Evolutionary conservation across 2,888 invertebrate species (phyloP).

Genomic region (Ecdyonurus torrentis): DNA sequence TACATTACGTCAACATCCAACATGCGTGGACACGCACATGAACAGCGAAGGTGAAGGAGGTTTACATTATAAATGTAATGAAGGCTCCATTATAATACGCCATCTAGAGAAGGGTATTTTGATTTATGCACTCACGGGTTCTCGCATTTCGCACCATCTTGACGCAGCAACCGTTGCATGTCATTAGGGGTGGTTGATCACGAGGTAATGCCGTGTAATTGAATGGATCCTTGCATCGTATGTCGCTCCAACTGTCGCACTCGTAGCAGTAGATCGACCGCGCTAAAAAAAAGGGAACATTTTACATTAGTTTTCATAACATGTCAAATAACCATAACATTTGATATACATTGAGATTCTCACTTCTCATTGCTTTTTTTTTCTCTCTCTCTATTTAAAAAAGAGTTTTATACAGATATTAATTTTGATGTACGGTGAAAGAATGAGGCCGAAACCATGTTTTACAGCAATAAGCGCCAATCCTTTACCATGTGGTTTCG

Average conservation of each 20-base stretch:
- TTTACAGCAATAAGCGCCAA: too few species aligned
- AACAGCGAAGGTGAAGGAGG: background rate
- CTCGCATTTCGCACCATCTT: constrained; percentile 87
- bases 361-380: too few species aligned
- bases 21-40: background rate
- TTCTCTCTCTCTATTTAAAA: too few species aligned
- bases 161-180: constrained; percentile 86
- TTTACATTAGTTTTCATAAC: too few species aligned
- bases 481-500: too few species aligned
- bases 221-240: constrained; percentile 80
- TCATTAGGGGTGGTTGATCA: constrained; percentile 74
- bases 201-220: constrained; percentile 78
- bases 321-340: too few species aligned
- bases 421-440: too few species aligned
- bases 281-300: too few species aligned
- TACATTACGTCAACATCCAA: background rate
- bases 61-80: background rate
- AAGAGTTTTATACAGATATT: too few species aligned
- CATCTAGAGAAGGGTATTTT: background rate
- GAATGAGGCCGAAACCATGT: too few species aligned
- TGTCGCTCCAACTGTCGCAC: constrained; percentile 84
- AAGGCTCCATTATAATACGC: background rate
- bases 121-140: constrained; percentile 56
- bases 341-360: too few species aligned
- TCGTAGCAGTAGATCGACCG: constrained; percentile 86